Evolutionary conservation across 2,888 invertebrate species (phyloP).

Genomic region (Vannuccia rotundouncinata): DNA sequence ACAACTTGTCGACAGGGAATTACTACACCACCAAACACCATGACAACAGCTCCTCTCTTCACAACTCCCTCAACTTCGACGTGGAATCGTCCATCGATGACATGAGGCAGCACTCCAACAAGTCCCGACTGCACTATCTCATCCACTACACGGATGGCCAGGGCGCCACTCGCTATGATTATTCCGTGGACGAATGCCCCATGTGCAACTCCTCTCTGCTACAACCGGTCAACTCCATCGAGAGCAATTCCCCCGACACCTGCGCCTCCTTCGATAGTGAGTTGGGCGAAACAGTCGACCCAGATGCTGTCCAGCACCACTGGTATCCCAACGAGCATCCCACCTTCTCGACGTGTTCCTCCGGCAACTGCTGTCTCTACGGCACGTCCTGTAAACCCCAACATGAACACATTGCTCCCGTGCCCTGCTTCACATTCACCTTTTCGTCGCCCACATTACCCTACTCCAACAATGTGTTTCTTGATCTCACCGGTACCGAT

Average conservation of each 20-base stretch:
- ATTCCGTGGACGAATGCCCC: not conserved
- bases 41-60: not conserved
- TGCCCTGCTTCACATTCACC: not conserved
- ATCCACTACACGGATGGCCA: not conserved
- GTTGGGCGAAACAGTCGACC: not conserved
- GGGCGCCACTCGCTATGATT: not conserved
- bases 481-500: not conserved
- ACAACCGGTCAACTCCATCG: not conserved
- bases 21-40: not conserved
- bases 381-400: not conserved
- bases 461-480: not conserved
- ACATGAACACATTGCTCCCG: not conserved
- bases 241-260: not conserved
- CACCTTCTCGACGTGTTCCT: not conserved
- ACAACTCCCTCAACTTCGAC: not conserved
- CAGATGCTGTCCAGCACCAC: not conserved
- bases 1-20: not conserved
- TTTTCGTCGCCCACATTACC: not conserved
- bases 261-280: not conserved
- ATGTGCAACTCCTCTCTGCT: not conserved
- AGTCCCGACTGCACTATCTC: conserved; percentile 1
- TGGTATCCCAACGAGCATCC: not conserved
- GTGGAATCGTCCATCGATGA: not conserved
- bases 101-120: not conserved
- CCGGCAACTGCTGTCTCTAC: not conserved